Evolutionary conservation across 2,888 invertebrate species (phyloP).

Genomic region (Acleris sparsana): DNA sequence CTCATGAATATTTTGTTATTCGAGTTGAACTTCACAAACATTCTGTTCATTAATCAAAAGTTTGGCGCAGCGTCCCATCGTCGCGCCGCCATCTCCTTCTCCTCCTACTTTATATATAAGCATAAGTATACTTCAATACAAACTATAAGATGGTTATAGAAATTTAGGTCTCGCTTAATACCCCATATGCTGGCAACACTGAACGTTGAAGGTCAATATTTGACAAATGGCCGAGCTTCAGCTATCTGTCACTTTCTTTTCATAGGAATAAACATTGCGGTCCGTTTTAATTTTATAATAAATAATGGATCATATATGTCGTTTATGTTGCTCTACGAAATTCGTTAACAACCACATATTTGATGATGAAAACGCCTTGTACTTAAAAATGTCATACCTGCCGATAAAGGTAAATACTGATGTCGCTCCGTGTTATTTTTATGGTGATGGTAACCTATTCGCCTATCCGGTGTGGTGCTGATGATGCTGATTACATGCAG

Average conservation of each 20-base stretch:
- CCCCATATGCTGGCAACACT: constrained; percentile 60
- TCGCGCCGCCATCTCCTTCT: constrained; percentile 50
- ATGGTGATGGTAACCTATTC: constrained; percentile 35
- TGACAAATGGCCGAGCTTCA: constrained; percentile 68
- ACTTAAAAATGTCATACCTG: constrained; percentile 88
- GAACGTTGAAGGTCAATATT: constrained; percentile 61
- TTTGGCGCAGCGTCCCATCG: constrained; percentile 77
- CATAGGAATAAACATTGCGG: constrained; percentile 58
- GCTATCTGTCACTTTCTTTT: constrained; percentile 62
- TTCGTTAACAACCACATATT: constrained; percentile 87
- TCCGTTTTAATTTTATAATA: constrained; percentile 45
- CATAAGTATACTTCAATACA: constrained; percentile 43
- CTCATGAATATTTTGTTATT: constrained; percentile 73
- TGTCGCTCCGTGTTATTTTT: constrained; percentile 18
- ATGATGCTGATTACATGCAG: constrained; percentile 65
- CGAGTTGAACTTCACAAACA: constrained; percentile 77
- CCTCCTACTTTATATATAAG: constrained; percentile 54
- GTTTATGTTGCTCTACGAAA: constrained; percentile 75
- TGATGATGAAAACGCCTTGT: constrained; percentile 87
- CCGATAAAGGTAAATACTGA: constrained; percentile 86
- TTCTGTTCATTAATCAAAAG: constrained; percentile 83
- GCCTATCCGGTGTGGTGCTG: constrained; percentile 38
- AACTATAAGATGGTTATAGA: constrained; percentile 41
- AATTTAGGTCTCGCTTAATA: constrained; percentile 65
- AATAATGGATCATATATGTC: constrained; percentile 74